Conservation (phyloP, 2,797 vertebrate species). For the Neopelma chrysocephalum region DNA sequence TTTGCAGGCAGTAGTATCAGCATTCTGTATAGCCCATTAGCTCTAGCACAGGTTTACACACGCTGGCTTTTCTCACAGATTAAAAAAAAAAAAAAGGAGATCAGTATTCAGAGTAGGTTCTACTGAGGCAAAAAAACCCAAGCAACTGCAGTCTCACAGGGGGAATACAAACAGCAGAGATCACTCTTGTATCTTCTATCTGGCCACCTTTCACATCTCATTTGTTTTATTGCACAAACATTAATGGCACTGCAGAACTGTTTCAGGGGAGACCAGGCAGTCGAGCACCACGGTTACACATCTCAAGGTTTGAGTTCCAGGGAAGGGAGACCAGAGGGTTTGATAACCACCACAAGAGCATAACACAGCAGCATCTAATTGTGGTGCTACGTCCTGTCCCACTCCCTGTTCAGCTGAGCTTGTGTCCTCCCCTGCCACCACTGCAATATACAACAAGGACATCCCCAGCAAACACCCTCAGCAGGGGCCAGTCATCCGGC, state of each 20-base stretch:
- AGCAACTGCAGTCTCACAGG: neutral
- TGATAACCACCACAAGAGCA: neutral
- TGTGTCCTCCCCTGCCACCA: neutral
- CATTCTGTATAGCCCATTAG: neutral
- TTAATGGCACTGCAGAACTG: neutral
- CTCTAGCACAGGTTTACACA: neutral
- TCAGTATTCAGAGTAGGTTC: conserved; percentile 16
- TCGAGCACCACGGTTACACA: neutral
- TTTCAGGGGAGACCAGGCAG: neutral
- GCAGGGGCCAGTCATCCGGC: neutral
- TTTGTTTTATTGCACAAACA: conserved; percentile 10
- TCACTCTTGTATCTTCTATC: neutral
- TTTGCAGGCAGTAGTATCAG: neutral
- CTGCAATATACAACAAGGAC: neutral
- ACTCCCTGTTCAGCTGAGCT: neutral
- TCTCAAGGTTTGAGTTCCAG: neutral
- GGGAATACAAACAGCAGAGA: conserved; percentile 2
- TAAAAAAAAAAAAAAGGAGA: neutral
- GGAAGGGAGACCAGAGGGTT: neutral
- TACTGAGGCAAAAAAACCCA: neutral
- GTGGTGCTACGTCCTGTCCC: neutral
- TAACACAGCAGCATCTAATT: neutral
- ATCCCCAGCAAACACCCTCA: neutral
- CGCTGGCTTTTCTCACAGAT: neutral
- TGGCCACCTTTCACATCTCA: neutral